Evolutionary conservation across 2,113 vertebrate genomes (phyloP).

Genomic region (Pachypanchax playfairii): DNA sequence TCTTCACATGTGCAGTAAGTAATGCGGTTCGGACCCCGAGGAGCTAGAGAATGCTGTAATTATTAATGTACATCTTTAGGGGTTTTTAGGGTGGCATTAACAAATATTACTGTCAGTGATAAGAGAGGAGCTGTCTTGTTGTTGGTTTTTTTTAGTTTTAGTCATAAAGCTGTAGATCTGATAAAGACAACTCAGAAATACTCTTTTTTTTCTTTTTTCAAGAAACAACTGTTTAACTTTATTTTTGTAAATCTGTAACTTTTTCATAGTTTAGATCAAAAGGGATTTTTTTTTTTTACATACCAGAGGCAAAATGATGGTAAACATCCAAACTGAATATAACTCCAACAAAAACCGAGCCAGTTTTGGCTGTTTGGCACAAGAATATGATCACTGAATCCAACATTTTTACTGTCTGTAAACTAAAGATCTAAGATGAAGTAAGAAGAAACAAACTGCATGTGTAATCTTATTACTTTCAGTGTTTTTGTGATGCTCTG

Average conservation of each 20-base stretch:
- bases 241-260: background rate
- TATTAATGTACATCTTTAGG: background rate
- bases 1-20: background rate
- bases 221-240: no score
- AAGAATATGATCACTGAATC: background rate
- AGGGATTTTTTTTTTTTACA: background rate
- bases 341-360: background rate
- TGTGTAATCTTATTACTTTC: background rate
- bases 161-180: no score
- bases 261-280: background rate
- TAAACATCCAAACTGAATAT: background rate
- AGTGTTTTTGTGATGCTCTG: background rate
- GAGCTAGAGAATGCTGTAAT: background rate
- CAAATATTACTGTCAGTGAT: no score
- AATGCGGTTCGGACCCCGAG: background rate
- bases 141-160: no score
- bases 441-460: no score
- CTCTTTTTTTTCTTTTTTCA: no score
- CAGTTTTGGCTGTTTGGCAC: background rate
- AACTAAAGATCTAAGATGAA: background rate
- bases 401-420: background rate
- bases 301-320: background rate
- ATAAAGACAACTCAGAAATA: no score
- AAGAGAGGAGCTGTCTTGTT: background rate
- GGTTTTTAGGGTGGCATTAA: background rate